Evolutionary conservation across 2,888 invertebrate species (phyloP).

Genomic region (Leptarthrus brevirostris): DNA sequence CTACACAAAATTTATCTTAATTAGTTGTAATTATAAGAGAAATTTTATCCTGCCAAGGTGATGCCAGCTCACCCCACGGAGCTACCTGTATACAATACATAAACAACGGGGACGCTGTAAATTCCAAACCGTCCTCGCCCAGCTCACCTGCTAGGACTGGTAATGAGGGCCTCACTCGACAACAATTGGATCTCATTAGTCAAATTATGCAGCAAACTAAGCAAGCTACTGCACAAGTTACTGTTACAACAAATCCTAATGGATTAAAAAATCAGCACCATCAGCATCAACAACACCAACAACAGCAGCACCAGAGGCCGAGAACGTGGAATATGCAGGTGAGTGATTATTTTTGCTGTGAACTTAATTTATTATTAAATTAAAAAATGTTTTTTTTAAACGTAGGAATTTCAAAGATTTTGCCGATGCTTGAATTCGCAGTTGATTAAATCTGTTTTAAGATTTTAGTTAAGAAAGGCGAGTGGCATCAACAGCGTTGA

Average conservation of each 20-base stretch:
- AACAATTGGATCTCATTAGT: constrained; percentile 80
- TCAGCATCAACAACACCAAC: constrained; percentile 58
- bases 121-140: constrained; percentile 68
- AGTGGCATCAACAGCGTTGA: too few species aligned
- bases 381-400: too few species aligned
- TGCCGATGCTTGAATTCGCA: too few species aligned
- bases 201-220: constrained; percentile 83
- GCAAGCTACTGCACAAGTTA: constrained; percentile 70
- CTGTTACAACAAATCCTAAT: constrained; percentile 64
- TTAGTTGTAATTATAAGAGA: constrained; percentile 36
- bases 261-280: constrained; percentile 59
- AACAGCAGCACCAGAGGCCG: constrained; percentile 66
- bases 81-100: constrained; percentile 73
- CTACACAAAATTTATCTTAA: constrained; percentile 12
- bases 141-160: constrained; percentile 62
- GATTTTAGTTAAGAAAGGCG: too few species aligned
- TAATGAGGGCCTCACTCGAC: constrained; percentile 77
- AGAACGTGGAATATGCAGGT: constrained; percentile 71
- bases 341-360: background rate
- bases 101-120: constrained; percentile 68
- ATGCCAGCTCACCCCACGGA: constrained; percentile 73
- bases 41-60: constrained; percentile 63
- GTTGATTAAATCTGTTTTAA: too few species aligned
- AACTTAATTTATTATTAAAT: too few species aligned
- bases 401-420: too few species aligned